Evolutionary conservation across 1,140 invertebrate genomes (phyloP).

Genomic region (Cardiocondyla obscurior): DNA sequence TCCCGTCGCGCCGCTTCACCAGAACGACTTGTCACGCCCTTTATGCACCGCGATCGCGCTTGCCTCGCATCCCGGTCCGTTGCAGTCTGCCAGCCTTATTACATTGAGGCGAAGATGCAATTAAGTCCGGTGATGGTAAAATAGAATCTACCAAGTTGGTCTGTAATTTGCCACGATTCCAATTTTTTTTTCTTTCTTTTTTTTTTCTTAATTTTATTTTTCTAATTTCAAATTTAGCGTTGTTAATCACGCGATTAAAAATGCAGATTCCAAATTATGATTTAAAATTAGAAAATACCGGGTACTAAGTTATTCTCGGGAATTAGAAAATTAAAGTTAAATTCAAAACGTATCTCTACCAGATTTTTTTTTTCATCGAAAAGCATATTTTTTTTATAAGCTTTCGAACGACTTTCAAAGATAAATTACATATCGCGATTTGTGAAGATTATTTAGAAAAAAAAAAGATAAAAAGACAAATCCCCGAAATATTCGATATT

Average conservation of each 20-base stretch:
- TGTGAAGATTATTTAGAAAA: neutral
- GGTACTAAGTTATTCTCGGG: too few relatives aligned
- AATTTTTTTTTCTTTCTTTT: too few relatives aligned
- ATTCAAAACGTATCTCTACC: neutral
- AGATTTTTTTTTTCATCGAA: neutral
- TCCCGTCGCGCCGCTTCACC: neutral
- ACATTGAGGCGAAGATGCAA: neutral
- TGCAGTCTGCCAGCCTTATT: neutral
- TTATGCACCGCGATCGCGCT: slow-evolving; percentile 27
- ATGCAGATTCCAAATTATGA: neutral
- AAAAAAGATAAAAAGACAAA: neutral
- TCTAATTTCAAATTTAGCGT: neutral
- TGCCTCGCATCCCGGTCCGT: neutral
- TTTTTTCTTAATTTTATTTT: neutral
- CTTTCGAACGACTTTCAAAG: neutral
- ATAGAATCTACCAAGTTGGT: neutral
- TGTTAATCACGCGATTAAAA: neutral
- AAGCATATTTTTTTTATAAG: neutral
- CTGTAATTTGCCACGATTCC: neutral
- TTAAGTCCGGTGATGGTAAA: neutral
- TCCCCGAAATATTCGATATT: neutral
- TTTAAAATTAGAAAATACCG: neutral
- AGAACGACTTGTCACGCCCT: slow-evolving; percentile 47
- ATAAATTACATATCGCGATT: neutral
- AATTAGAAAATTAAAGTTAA: neutral